These are phyloP conservation scores for Idris sp. DNA, from an alignment of 1,140 invertebrate species.

Conservation along the genomic window DNA sequence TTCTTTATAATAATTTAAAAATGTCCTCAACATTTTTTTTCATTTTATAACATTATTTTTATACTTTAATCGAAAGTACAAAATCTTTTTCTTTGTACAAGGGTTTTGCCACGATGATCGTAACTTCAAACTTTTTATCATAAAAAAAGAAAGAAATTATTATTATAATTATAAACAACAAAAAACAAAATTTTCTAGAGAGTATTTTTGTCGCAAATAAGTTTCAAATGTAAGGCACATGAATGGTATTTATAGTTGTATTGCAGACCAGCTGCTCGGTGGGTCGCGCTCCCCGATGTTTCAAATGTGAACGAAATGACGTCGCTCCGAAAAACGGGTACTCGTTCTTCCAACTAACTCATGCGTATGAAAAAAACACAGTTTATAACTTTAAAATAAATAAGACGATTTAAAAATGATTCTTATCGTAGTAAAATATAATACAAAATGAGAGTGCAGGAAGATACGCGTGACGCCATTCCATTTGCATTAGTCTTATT, in stretches of 20 bases:
- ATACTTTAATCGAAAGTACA: no score
- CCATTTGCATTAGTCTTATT: slow-evolving; percentile 49
- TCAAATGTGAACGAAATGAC: slow-evolving; percentile 43
- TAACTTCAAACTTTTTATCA: no score
- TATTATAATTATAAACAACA: not conserved
- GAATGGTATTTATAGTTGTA: slow-evolving; percentile 40
- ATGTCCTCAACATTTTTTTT: not conserved
- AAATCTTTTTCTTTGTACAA: slow-evolving; percentile 8
- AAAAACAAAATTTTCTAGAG: not conserved
- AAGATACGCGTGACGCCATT: slow-evolving; percentile 35
- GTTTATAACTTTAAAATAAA: slow-evolving; percentile 54
- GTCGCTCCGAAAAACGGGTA: no score
- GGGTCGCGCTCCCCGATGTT: slow-evolving; percentile 65
- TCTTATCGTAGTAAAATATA: slow-evolving; percentile 39
- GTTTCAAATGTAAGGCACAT: slow-evolving; percentile 43
- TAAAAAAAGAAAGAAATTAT: no score
- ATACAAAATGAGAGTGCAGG: slow-evolving; percentile 45
- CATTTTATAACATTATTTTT: no score
- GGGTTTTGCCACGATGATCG: no score
- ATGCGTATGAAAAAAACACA: slow-evolving; percentile 20
- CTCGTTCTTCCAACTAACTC: slow-evolving; percentile 36
- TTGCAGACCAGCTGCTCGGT: slow-evolving; percentile 78
- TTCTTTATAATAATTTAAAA: slow-evolving; percentile 54
- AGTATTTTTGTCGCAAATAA: slow-evolving; percentile 28
- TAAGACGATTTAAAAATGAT: slow-evolving; percentile 52